These are phyloP conservation scores for Caradrina kadenii DNA, from an alignment of 2,888 invertebrate genomes.

Conservation along the genomic window DNA sequence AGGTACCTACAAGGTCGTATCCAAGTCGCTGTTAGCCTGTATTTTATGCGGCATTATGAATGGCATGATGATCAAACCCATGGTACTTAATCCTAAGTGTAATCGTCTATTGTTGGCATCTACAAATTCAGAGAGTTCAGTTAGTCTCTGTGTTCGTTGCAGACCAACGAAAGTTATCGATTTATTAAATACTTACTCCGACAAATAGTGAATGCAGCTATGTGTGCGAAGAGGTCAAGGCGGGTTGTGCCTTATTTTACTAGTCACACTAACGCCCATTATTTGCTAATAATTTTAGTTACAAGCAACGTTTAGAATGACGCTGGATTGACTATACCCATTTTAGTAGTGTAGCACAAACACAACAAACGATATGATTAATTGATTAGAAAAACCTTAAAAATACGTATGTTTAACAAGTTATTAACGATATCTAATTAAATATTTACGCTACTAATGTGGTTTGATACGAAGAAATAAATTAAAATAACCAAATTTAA, in stretches of 20 bases:
- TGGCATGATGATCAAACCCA: conserved; percentile 5
- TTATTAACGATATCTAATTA: neutral
- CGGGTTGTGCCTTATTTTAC: conserved; percentile 62
- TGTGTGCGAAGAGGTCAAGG: conserved; percentile 74
- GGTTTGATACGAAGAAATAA: conserved; percentile 21
- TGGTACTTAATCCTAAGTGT: neutral
- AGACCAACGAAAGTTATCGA: conserved; percentile 72
- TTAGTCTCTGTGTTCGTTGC: conserved; percentile 39
- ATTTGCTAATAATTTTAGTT: conserved; percentile 45
- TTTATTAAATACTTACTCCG: conserved; percentile 69
- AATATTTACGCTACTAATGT: neutral
- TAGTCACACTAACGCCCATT: conserved; percentile 46
- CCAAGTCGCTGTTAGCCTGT: conserved; percentile 40
- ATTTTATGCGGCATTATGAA: conserved; percentile 18
- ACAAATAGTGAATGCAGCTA: conserved; percentile 71
- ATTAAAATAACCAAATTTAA: conserved; percentile 24
- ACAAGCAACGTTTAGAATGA: conserved; percentile 14
- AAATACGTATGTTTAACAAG: neutral
- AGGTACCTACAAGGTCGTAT: conserved; percentile 51
- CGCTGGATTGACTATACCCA: neutral
- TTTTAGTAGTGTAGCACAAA: neutral
- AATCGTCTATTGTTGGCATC: neutral
- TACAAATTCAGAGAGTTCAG: conserved; percentile 3
- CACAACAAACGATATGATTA: neutral
- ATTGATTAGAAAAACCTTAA: conserved; percentile 4